A percentile compares a stretch with the other conserved stretches of the same genome.
phyloP scores from a whole-genome alignment of 2,113 vertebrate species.

The Clarias batrachus region DNA sequence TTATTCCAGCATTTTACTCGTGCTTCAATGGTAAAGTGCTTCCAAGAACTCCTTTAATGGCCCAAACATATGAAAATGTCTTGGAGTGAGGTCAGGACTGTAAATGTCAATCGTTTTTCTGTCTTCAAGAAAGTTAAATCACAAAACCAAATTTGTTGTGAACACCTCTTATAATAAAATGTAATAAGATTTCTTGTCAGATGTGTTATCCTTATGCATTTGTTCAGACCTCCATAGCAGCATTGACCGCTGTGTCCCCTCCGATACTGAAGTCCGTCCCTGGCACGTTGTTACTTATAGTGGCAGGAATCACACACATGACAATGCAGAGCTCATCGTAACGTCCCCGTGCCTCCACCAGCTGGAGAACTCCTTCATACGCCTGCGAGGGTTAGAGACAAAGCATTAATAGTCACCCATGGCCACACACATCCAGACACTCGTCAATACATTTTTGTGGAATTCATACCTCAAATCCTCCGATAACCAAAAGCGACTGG shows the following conservation, averaged over 20 bases:
- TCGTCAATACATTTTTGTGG: too few species aligned
- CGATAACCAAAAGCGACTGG: conserved; percentile 84
- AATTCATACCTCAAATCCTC: conserved; percentile 88
- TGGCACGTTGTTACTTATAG: conserved; percentile 97
- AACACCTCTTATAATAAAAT: too few species aligned
- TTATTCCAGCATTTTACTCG: too few species aligned
- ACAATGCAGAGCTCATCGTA: conserved; percentile 90
- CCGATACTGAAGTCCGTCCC: conserved; percentile 95
- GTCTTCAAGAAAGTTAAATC: too few species aligned
- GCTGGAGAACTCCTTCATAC: conserved; percentile 88
- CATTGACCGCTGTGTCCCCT: conserved; percentile 90
- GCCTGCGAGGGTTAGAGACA: conserved; percentile 69
- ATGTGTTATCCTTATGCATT: too few species aligned
- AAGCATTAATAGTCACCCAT: background rate
- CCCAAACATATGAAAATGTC: too few species aligned
- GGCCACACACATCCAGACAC: background rate
- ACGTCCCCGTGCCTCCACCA: conserved; percentile 82
- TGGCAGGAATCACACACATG: conserved; percentile 93
- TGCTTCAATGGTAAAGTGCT: too few species aligned
- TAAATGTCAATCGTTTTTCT: too few species aligned
- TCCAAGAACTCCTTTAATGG: too few species aligned
- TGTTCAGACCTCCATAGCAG: conserved; percentile 88
- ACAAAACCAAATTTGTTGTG: too few species aligned
- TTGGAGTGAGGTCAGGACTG: too few species aligned
- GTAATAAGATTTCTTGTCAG: too few species aligned